Evolutionary conservation across 2,113 vertebrate genomes (phyloP), one percentile per base, ranked within the genome.

Genomic region (Gobius niger): DNA sequence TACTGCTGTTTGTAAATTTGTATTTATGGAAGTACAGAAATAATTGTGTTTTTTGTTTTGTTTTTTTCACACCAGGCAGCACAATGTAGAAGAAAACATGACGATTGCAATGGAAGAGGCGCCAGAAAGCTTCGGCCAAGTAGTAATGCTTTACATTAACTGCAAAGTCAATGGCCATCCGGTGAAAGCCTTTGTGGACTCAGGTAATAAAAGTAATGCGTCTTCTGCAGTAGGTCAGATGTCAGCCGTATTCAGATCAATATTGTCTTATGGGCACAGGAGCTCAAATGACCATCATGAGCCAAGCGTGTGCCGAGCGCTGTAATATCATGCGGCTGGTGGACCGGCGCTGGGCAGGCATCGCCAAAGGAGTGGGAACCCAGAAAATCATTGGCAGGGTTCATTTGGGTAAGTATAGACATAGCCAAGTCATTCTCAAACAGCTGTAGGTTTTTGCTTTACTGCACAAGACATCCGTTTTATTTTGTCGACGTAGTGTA

Each of bases 221-320:
- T 12, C 0, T 40, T 62, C 24, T 65, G 64, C 46, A 15, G 44
- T 63, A 44, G n/a, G 54, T 65, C 19, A 6, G 66, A 6, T 47
- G 13, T 40, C 12, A 41, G 11, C 47, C 47, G 10, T 47, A 7
- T 19, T 46, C 11, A 47, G 16, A 63, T 63, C 7, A 46, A 16
- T 60, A 18, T 18, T 18, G 12, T n/a, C 75, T 70, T 16, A 34
- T 2, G 47, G 73, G 59, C 5, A 34, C 73, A 99, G 97, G 98
- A 82, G 97, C 97, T 75, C 98, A 99, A 89, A 99, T 99, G 98
- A 99, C 98, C 61, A 99, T 99, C 73, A 99, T 99, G 98, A 99
- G 97, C 88, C 97, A 99, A 73, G 95, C 98, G 0, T 99, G 97
- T 81, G 98, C 97, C 7, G 97, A 99, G 70, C 94, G 98, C 72